Conservation (phyloP, 2,888 invertebrate genomes). For the Microctonus brassicae region DNA sequence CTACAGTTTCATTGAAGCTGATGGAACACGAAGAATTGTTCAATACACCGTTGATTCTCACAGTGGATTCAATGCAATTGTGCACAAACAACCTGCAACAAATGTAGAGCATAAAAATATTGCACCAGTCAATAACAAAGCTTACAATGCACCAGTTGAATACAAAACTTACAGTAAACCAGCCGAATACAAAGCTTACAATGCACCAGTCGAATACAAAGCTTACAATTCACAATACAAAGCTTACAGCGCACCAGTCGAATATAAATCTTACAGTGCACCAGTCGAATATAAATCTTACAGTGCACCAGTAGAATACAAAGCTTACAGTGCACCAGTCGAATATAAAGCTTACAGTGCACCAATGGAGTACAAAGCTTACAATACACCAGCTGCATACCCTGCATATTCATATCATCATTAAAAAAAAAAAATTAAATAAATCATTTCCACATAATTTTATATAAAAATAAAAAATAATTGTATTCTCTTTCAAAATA, state of each 20-base stretch:
- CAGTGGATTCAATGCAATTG: conserved; percentile 46
- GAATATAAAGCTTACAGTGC: too few species aligned
- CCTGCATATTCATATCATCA: neutral
- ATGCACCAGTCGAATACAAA: too few species aligned
- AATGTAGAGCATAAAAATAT: conserved; percentile 44
- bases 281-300: too few species aligned
- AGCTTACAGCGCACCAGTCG: too few species aligned
- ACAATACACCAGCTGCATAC: neutral
- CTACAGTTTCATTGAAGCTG: conserved; percentile 45
- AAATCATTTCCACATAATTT: too few species aligned
- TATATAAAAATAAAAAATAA: neutral
- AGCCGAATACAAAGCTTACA: too few species aligned
- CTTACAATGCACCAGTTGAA: conserved; percentile 24
- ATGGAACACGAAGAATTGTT: conserved; percentile 45
- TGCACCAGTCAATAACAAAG: conserved; percentile 44
- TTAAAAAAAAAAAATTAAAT: neutral
- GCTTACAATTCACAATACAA: too few species aligned
- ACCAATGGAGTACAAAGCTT: too few species aligned
- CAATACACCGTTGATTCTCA: conserved; percentile 44
- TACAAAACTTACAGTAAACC: too few species aligned
- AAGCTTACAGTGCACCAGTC: too few species aligned
- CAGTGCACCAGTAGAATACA: too few species aligned
- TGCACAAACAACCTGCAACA: conserved; percentile 43
- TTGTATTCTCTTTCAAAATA: neutral
- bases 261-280: too few species aligned